These are phyloP conservation scores for Troglohyphantes excavatus DNA, from an alignment of 2,888 invertebrate genomes.

Conservation along the genomic window DNA sequence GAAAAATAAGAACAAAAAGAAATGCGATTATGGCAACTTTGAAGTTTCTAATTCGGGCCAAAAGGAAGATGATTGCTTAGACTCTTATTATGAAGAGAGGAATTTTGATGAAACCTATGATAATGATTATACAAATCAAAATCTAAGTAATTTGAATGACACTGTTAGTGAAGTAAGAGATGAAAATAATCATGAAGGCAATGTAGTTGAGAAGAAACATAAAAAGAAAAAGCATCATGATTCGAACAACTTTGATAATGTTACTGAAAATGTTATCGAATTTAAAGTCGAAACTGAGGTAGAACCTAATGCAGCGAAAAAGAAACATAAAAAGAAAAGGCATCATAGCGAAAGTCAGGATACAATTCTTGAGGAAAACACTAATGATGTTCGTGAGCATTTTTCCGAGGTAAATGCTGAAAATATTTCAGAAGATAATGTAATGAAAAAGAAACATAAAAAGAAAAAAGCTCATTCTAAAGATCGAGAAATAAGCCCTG, in stretches of 20 bases:
- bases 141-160: no score
- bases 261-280: not conserved
- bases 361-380: not conserved
- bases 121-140: no score
- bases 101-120: no score
- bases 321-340: not conserved
- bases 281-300: no score
- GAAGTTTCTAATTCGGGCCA: not conserved
- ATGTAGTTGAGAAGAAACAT: not conserved
- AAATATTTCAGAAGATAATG: not conserved
- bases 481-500: not conserved
- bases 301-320: not conserved
- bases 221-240: not conserved
- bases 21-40: not conserved
- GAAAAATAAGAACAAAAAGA: not conserved
- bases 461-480: not conserved
- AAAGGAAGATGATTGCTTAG: not conserved
- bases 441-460: not conserved
- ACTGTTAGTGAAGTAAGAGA: not conserved
- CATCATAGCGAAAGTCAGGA: not conserved
- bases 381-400: no score
- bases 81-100: no score
- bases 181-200: slow-evolving; percentile 16
- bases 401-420: not conserved
- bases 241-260: not conserved